phyloP scores from a whole-genome alignment of 2,797 vertebrate genomes.

The Fratercula arctica region DNA sequence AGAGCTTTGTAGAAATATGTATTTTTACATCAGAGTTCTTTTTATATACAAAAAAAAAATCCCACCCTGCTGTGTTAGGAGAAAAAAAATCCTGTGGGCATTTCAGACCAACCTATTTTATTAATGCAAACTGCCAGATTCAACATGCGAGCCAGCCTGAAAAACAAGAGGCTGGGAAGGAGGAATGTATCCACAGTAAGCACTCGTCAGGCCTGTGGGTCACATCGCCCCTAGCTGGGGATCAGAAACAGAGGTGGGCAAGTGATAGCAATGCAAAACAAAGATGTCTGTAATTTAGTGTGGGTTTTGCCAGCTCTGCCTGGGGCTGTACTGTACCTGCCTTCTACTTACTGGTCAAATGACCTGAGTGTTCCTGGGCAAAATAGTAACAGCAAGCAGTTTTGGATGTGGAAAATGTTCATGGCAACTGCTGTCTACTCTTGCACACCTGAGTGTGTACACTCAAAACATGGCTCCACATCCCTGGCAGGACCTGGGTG shows the following conservation, averaged over 20 bases:
- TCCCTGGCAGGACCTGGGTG: fast-evolving
- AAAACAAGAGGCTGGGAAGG: neutral
- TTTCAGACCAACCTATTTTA: slow-evolving; percentile 26
- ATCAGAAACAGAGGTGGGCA: neutral
- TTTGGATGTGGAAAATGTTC: neutral
- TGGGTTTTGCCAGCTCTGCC: neutral
- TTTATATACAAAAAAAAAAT: neutral
- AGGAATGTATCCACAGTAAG: neutral
- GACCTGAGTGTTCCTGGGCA: neutral
- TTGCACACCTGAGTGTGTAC: neutral
- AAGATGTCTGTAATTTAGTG: neutral
- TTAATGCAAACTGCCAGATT: slow-evolving; percentile 1
- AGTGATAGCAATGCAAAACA: neutral
- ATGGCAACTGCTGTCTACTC: neutral
- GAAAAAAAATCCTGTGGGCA: slow-evolving; percentile 22
- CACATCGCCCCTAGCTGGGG: neutral
- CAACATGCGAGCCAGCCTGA: neutral
- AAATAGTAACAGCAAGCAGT: neutral
- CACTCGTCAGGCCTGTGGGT: neutral
- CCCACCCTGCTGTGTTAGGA: neutral
- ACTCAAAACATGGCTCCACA: fast-evolving
- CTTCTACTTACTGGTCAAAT: neutral
- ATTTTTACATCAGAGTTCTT: slow-evolving; percentile 22
- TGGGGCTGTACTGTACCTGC: neutral
- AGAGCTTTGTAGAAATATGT: neutral